A percentile compares a stretch with the other conserved stretches of the same genome.
Conservation (phyloP, 1,140 invertebrate genomes). For the Drosophila serrata region DNA sequence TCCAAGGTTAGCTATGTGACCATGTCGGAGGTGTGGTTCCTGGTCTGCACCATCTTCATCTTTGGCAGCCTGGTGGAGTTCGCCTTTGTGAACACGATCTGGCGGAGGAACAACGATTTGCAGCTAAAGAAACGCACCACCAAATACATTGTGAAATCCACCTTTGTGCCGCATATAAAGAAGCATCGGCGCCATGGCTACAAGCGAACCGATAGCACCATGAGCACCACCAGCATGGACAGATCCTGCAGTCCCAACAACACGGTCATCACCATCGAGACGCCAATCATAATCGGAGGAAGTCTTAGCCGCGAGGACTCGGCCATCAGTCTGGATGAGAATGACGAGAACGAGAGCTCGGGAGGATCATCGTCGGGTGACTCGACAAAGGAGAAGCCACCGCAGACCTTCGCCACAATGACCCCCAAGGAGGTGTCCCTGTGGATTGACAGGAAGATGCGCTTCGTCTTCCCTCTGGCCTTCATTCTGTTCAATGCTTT, state of each 20-base stretch:
- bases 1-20: conserved; percentile 95
- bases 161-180: conserved; percentile 90
- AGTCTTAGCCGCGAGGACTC: conserved; percentile 61
- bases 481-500: conserved; percentile 94
- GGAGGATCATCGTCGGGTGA: conserved; percentile 37
- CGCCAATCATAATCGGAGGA: conserved; percentile 61
- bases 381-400: conserved; percentile 41
- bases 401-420: conserved; percentile 89
- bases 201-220: conserved; percentile 85
- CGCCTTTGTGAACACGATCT: conserved; percentile 95
- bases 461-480: conserved; percentile 91
- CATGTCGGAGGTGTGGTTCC: conserved; percentile 95
- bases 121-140: conserved; percentile 93
- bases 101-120: conserved; percentile 92
- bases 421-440: conserved; percentile 94
- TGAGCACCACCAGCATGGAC: conserved; percentile 86
- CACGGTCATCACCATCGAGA: conserved; percentile 73
- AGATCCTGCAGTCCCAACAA: conserved; percentile 33
- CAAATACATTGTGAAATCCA: conserved; percentile 93
- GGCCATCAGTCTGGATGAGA: conserved; percentile 60
- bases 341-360: conserved; percentile 55
- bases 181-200: conserved; percentile 86
- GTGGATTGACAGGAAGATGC: conserved; percentile 92
- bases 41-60: conserved; percentile 93
- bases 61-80: conserved; percentile 95